Conservation (phyloP, 2,888 invertebrate genomes). For the Nesidiocoris tenuis region DNA sequence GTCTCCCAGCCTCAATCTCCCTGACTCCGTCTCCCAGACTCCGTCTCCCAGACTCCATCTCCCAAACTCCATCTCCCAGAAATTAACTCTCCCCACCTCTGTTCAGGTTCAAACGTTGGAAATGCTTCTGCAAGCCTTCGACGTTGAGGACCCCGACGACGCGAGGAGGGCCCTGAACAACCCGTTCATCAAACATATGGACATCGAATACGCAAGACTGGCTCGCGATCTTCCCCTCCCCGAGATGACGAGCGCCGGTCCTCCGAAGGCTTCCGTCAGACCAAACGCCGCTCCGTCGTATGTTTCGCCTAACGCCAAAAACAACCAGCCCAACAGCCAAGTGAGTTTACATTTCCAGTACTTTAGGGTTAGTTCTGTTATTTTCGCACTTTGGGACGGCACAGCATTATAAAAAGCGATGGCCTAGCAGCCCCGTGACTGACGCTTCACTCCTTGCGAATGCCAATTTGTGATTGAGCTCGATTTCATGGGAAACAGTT, state of each 20-base stretch:
- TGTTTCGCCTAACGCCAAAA: slow-evolving; percentile 57
- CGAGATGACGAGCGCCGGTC: slow-evolving; percentile 58
- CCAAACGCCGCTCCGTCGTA: slow-evolving; percentile 72
- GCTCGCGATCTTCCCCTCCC: slow-evolving; percentile 70
- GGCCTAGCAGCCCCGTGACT: too few species aligned
- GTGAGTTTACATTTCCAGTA: background rate
- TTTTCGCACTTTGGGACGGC: too few species aligned
- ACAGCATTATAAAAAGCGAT: too few species aligned
- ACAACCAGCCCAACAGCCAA: slow-evolving; percentile 13
- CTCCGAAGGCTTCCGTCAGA: slow-evolving; percentile 62
- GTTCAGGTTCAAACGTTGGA: slow-evolving; percentile 68
- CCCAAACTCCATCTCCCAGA: too few species aligned
- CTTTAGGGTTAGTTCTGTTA: too few species aligned
- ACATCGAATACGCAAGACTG: slow-evolving; percentile 81
- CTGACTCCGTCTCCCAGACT: too few species aligned
- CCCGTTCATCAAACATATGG: slow-evolving; percentile 89
- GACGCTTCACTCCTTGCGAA: too few species aligned
- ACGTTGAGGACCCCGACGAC: slow-evolving; percentile 82
- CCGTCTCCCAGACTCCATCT: too few species aligned
- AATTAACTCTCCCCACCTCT: too few species aligned
- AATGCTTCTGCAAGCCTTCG: slow-evolving; percentile 74
- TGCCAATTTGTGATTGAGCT: too few species aligned
- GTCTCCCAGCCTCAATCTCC: too few species aligned
- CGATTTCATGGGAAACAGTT: too few species aligned
- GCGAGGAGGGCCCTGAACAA: slow-evolving; percentile 72